Base-by-base conservation (phyloP, 2,888 invertebrate species). In the Anorthoa munda region DNA sequence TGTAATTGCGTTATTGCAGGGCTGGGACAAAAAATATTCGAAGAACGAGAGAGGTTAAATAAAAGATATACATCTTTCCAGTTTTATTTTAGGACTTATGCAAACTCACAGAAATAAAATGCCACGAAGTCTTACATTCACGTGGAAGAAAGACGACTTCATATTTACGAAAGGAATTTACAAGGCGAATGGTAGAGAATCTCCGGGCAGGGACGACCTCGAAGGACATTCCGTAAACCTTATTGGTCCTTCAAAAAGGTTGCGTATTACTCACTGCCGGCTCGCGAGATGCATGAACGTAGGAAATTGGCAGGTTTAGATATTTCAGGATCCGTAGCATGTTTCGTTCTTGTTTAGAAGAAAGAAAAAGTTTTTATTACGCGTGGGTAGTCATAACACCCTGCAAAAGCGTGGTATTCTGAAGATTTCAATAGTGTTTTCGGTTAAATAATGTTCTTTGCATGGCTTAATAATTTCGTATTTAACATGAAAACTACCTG, bases 201-300 rank as follows among this genome's bases (percentile, higher is more conserved):
- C 46, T 12, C 7, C 18, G n/a, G n/a, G 23, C 15, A 18, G 12
- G 53, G 18, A 31, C 18, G 46, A 4, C 51, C 60, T 55, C 13
- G 39, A 50, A 61, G 13, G 15, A 21, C 21, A 70, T 78, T 78
- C 71, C 21, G 11, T 39, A 59, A 76, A 51, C n/a, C 39, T 60
- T 70, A 70, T 48, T 60, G 71, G 53, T 53, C 58, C 51, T 75
- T 50, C 13, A 21, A 39, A 46, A 46, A 79, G 72, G 72, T 61
- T 50, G 4, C 13, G 55, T 56, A 45, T 26, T 13, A 56, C 26
- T 21, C 13, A 4, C 0, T 7, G 4, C 48, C 18, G 15, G 12
- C 11, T 13, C 39, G n/a, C 18, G 45, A 17, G 21, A 5, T 39
- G 13, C 31, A 26, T 70, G 26, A 26, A 21, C 26, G 12, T 70